Conservation (phyloP, 2,797 vertebrate genomes). For the Gobionotothen gibberifrons region DNA sequence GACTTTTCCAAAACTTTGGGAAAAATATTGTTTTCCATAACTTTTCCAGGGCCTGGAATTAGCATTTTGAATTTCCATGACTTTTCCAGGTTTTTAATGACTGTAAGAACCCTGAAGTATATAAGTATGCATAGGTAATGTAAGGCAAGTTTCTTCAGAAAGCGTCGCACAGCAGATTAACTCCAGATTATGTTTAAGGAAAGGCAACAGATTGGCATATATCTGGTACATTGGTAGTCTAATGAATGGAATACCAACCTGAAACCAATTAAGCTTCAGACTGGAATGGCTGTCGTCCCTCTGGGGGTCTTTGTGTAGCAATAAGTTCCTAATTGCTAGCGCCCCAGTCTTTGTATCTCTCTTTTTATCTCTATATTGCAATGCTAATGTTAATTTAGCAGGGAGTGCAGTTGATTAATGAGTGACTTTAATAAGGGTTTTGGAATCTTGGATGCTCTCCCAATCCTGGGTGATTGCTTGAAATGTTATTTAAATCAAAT, state of each 20-base stretch:
- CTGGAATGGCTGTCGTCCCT: slow-evolving; percentile 65
- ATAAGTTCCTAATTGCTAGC: slow-evolving; percentile 75
- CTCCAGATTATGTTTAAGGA: slow-evolving; percentile 52
- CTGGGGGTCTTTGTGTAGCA: slow-evolving; percentile 73
- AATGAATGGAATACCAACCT: slow-evolving; percentile 70
- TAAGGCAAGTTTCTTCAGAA: slow-evolving; percentile 42
- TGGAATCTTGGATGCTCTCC: slow-evolving; percentile 38
- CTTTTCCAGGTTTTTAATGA: too few species aligned
- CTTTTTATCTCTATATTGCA: slow-evolving; percentile 69
- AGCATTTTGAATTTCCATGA: too few species aligned
- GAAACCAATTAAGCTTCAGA: slow-evolving; percentile 74
- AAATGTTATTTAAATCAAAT: slow-evolving; percentile 22
- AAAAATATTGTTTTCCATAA: too few species aligned
- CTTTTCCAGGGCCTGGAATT: too few species aligned
- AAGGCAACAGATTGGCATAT: slow-evolving; percentile 48
- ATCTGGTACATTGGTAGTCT: slow-evolving; percentile 38
- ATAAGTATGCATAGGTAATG: slow-evolving; percentile 41
- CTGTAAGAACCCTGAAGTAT: too few species aligned
- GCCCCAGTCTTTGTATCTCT: slow-evolving; percentile 60
- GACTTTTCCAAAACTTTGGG: too few species aligned
- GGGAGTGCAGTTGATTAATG: slow-evolving; percentile 65
- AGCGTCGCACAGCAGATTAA: slow-evolving; percentile 51
- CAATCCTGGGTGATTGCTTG: slow-evolving; percentile 31
- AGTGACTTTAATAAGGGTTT: slow-evolving; percentile 62
- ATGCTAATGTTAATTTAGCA: slow-evolving; percentile 70